Evolutionary conservation across 2,113 vertebrate species (phyloP), one percentile per base, ranked within the genome.

Genomic region (Eubucco bourcierii): DNA sequence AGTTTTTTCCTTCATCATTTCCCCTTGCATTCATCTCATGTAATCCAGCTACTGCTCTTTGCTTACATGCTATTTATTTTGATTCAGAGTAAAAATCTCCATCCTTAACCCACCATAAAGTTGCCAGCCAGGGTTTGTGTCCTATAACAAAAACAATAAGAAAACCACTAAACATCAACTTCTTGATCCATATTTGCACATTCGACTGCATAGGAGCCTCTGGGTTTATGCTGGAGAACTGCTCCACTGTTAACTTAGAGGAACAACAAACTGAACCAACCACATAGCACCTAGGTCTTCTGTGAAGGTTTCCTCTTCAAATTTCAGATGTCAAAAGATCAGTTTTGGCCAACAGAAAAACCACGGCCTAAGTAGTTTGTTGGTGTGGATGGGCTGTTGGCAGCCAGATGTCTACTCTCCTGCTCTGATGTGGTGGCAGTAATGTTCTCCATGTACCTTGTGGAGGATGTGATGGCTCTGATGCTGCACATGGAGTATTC

Each of bases 401-500:
- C 37, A 10, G 16, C 23, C 47, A 14, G 52, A 10, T 7, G 29
- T 3, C 64, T 8, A 1, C 19, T 13, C 27, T 25, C 10, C 33
- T 6, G 3, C 5, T 6, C 60, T 21, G 41, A 41, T 7, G 70
- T 8, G 44, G 31, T 9, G n/a, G 76, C 85, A 44, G 34, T 1
- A 55, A 37, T 9, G 21, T 12, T 47, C 84, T 28, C 66, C 9
- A 0, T 5, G 41, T 10, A 33, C 52, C 60, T 33, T 25, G 24
- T 1, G 20, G 39, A 39, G 47, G 71, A 10, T 14, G 47, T 1
- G n/a, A 50, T 5, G 23, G 79, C 39, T 21, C 24, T 6, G 16
- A 46, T 1, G 55, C 23, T 24, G 31, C 4, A 6, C 16, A 0
- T 0, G 15, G 15, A 10, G n/a, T 4, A 39, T 33, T 29, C 64